Evolutionary conservation across 2,888 invertebrate species (phyloP), one percentile per base, ranked within the genome.

Genomic region (Acronicta alni): DNA sequence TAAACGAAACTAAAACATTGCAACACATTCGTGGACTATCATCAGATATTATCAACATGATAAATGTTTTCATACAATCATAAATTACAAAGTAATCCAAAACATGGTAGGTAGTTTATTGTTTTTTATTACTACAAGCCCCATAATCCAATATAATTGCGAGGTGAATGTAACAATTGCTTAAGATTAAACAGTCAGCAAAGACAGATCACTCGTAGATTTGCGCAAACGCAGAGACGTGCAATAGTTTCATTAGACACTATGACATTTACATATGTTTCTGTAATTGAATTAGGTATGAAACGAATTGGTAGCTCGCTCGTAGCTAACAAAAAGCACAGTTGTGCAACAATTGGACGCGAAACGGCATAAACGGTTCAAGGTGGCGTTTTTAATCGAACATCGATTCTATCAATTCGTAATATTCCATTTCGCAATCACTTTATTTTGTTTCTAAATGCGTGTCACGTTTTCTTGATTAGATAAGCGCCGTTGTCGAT

Each of bases 201-300:
- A 72, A 60, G 68, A 72, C 71, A 75, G 68, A 72, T 73, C 70
- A 62, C 63, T 63, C 60, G 69, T 57, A 58, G 67, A 66, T 67
- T 86, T 83, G 78, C 83, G 84, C 80, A 89, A 89, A 71, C 60
- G 45, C 60, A 60, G 51, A 54, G 69, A 62, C 70, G 69, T 69
- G 74, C 76, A 79, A 83, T 61, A 81, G 77, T 83, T 82, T 80
- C 75, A 87, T 84, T 86, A 83, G 66, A 61, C 72, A 69, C 74
- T 82, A 82, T 88, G 91, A 91, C 92, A 91, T 91, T 92, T 88
- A 91, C 90, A 89, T 84, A 87, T 87, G 87, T 87, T 87, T 83
- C 82, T 84, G 77, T 91, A 88, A 92, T 91, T 90, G 87, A 88
- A 90, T 90, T 86, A 84, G 84, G 68, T 80, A 77, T 82, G 83